These are phyloP conservation scores for Gorsachius goisagi DNA, from an alignment of 2,113 vertebrate species.

Conservation along the genomic window DNA sequence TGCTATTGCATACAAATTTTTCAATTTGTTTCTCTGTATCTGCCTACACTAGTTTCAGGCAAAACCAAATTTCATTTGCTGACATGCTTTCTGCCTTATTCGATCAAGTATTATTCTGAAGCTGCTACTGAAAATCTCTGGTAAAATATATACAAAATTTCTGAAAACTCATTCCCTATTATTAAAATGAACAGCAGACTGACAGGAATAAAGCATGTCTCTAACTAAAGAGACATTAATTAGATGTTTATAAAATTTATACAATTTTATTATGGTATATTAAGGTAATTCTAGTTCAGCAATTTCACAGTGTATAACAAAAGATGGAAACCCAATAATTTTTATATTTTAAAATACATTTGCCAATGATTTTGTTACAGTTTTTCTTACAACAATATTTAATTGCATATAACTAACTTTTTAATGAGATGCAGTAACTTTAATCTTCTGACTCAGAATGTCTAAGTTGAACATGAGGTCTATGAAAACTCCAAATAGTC, in stretches of 20 bases:
- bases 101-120: conserved; percentile 33
- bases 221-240: not conserved
- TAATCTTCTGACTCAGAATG: not conserved
- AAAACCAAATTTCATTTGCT: conserved; percentile 49
- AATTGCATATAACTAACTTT: not conserved
- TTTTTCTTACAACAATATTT: not conserved
- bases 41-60: conserved; percentile 24
- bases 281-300: not conserved
- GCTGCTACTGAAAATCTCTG: not conserved
- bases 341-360: not conserved
- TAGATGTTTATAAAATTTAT: not conserved
- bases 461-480: not conserved
- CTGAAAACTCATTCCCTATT: not conserved
- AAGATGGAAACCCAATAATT: not conserved
- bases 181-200: not conserved
- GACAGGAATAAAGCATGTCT: not conserved
- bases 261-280: not conserved
- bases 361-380: not conserved
- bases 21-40: conserved; percentile 56
- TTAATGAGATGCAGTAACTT: not conserved
- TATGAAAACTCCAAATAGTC: not conserved
- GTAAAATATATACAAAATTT: conserved; percentile 6
- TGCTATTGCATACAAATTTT: conserved; percentile 32
- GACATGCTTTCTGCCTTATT: conserved; percentile 15
- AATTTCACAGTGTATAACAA: not conserved